Conservation (phyloP, 2,797 vertebrate species). For the Hippoglossus hippoglossus region DNA sequence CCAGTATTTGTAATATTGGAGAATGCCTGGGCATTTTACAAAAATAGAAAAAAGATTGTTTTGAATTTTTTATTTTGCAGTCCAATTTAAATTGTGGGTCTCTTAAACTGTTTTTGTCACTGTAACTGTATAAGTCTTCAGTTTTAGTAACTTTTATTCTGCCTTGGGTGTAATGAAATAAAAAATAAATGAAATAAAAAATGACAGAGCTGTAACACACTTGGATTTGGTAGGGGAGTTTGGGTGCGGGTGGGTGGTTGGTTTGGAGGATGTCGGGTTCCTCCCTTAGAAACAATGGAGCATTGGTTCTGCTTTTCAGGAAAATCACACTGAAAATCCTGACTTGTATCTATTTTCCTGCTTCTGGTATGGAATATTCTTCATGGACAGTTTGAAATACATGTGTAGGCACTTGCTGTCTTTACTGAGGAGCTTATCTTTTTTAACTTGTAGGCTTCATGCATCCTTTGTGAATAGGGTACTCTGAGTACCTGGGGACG, state of each 20-base stretch:
- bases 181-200: conserved; percentile 75
- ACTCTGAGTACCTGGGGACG: conserved; percentile 88
- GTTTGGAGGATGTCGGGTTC: conserved; percentile 82
- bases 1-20: conserved; percentile 99
- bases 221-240: conserved; percentile 53
- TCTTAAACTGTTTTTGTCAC: conserved; percentile 98
- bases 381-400: conserved; percentile 95
- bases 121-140: conserved; percentile 99
- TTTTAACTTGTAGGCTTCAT: conserved; percentile 86
- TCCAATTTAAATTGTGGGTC: conserved; percentile 98
- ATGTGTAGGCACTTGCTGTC: conserved; percentile 93
- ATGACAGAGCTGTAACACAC: conserved; percentile 70
- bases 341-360: conserved; percentile 94
- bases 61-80: conserved; percentile 92
- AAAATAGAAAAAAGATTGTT: conserved; percentile 86
- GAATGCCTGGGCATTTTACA: conserved; percentile 99
- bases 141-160: conserved; percentile 98
- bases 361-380: conserved; percentile 93
- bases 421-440: conserved; percentile 94
- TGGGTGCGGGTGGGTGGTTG: not conserved
- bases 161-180: conserved; percentile 96
- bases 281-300: conserved; percentile 87
- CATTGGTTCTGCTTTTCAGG: conserved; percentile 90
- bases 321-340: conserved; percentile 86
- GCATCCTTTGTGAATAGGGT: conserved; percentile 91